Evolutionary conservation across 2,888 invertebrate genomes (phyloP), one percentile per base, ranked within the genome.

Genomic region (Mactromeris polynyma): DNA sequence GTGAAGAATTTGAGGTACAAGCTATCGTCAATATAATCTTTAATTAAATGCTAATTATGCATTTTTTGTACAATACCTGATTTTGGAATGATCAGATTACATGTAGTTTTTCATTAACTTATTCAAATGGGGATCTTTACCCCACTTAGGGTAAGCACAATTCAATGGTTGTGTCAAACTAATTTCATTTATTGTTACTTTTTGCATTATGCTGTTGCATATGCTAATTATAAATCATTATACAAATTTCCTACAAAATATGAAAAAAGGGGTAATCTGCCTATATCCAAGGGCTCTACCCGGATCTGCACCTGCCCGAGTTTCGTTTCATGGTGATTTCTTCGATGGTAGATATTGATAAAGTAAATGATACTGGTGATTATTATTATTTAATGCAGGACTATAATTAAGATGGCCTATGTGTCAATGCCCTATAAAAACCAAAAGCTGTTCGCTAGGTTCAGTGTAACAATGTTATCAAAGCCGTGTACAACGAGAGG

Each of bases 291-390:
- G 73, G 73, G 36, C 73, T 73, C 33, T 26, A 73, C 36, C 73
- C 36, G 14, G 36, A 26, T 73, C 58, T 36, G 73, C 73, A 73
- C 73, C 73, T 73, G 73, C 73, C 73, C 19, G 36, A 21, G 73
- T 73, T 33, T 33, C 11, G 17, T 17, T 33, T 17, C 2, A 17
- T 36, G 73, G 11, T 0, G 11, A 73, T 73, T 73, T 14, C 4
- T 36, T 36, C 4, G 14, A 6, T 26, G 11, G 36, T 73, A 73
- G 73, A 73, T 73, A 73, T 73, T 73, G 73, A 73, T 73, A 6
- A 73, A 33, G 73, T 73, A 73, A 73, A 73, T 73, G 73, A 73
- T 73, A 73, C 33, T 73, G 17, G 33, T 73, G 73, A 14, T 33
- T 33, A 33, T 73, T 33, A 73, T 73, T 33, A 73, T 11, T 73